These are phyloP conservation scores for Escarpia spicata DNA, from an alignment of 2,888 invertebrate genomes.

Conservation along the genomic window DNA sequence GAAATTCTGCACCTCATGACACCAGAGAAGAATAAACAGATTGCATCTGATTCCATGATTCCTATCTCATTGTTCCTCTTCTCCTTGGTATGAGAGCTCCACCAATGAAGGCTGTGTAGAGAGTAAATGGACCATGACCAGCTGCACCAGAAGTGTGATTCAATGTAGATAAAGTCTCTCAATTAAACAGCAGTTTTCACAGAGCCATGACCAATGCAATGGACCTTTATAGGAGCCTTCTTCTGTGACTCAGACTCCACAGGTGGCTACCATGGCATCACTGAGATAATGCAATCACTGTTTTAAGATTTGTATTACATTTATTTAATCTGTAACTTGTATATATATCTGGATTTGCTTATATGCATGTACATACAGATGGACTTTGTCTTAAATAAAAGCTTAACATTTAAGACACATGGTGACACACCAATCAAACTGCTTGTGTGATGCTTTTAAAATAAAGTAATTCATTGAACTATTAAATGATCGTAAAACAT, in stretches of 20 bases:
- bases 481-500: not conserved
- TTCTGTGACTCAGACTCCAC: not conserved
- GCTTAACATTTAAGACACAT: too few relatives aligned
- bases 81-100: not conserved
- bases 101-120: not conserved
- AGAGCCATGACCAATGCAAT: not conserved
- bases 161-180: not conserved
- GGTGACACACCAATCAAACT: too few relatives aligned
- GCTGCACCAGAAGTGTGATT: not conserved
- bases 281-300: not conserved
- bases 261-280: slow-evolving; percentile 6
- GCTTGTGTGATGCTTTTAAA: not conserved
- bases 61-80: not conserved
- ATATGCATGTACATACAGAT: too few relatives aligned
- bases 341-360: too few relatives aligned
- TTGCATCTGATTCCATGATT: not conserved
- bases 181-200: not conserved
- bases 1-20: not conserved
- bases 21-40: not conserved
- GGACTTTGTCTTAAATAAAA: too few relatives aligned
- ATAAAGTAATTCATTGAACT: not conserved
- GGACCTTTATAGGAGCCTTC: not conserved
- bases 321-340: too few relatives aligned
- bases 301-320: too few relatives aligned
- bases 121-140: not conserved